Evolutionary conservation across 2,888 invertebrate species (phyloP).

Genomic region (Octonoba sinensis): DNA sequence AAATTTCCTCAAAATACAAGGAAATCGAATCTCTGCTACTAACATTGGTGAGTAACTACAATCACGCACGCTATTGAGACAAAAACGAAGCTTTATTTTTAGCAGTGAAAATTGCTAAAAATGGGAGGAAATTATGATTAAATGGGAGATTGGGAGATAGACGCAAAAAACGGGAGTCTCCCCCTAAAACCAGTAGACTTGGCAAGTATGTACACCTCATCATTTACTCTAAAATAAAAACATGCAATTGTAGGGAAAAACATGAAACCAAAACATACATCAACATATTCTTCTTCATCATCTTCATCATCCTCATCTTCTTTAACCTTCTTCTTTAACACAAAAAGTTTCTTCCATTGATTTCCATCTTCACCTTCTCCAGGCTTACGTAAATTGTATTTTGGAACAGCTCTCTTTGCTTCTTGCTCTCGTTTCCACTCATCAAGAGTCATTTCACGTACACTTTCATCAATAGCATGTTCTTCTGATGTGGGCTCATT

Average conservation of each 20-base stretch:
- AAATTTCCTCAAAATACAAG: no score
- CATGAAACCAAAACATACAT: slow-evolving; percentile 27
- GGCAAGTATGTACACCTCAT: no score
- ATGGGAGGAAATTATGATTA: no score
- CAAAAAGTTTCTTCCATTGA: slow-evolving; percentile 79
- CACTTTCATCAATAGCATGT: slow-evolving; percentile 78
- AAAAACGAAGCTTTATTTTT: no score
- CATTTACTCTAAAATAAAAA: not conserved
- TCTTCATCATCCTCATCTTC: slow-evolving; percentile 73
- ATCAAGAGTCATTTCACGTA: slow-evolving; percentile 89
- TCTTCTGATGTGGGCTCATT: slow-evolving; percentile 59
- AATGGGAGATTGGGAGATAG: no score
- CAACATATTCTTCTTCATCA: slow-evolving; percentile 71
- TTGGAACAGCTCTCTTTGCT: slow-evolving; percentile 83
- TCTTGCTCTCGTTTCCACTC: slow-evolving; percentile 91
- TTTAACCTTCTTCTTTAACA: slow-evolving; percentile 77
- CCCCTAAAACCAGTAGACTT: no score
- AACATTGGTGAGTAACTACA: no score
- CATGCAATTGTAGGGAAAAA: not conserved
- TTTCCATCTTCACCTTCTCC: slow-evolving; percentile 92
- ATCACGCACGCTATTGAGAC: no score
- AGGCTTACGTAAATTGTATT: slow-evolving; percentile 91
- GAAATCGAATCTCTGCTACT: no score
- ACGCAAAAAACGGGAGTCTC: no score
- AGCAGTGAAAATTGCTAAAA: no score